Base-by-base conservation (phyloP, 2,888 invertebrate species). In the Margaritifera margaritifera region DNA sequence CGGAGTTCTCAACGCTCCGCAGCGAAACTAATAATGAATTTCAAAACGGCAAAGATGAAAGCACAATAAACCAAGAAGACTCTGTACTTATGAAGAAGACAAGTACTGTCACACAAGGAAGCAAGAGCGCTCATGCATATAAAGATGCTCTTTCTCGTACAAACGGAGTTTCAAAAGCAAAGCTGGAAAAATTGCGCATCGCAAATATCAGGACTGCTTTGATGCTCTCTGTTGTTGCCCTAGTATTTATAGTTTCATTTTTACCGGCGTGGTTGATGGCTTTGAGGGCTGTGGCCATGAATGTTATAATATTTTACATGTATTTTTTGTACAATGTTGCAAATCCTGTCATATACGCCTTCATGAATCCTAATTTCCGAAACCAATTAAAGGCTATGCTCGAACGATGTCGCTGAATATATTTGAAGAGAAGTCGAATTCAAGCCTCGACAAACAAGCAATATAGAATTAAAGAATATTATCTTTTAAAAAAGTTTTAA, bases 271-370 rank as follows among this genome's bases (percentile, higher is more conserved):
- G 86, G 83, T 78, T 90, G 22, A 88, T 88, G 85, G 86, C 87
- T 0, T 76, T 85, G 22, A 51, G 76, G 57, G 70, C 87, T 51
- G 77, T 88, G 6, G 66, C 72, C 8, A 81, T 82, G 79, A 82
- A 86, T 67, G 69, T 80, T 51, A 80, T 86, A 50, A 79, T 89
- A 20, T 89, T 89, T 74, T 89, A 89, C 75, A 79, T 89, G 77
- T 89, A 89, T 73, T 90, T 88, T 71, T 80, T 86, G 59, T 89
- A 89, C 77, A 89, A 89, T 75, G 87, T 88, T 54, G 89, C 87
- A 53, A 90, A 90, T 78, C 89, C 89, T 1, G 84, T 90, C 66
- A 89, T 90, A 61, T 90, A 90, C 77, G 88, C 88, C 57, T 89
- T 90, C 71, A 86, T 90, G 84, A 90, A 89, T 82, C 84, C 86